Evolutionary conservation across 2,797 vertebrate species (phyloP).

Genomic region (Hypotaenidia philippensis): DNA sequence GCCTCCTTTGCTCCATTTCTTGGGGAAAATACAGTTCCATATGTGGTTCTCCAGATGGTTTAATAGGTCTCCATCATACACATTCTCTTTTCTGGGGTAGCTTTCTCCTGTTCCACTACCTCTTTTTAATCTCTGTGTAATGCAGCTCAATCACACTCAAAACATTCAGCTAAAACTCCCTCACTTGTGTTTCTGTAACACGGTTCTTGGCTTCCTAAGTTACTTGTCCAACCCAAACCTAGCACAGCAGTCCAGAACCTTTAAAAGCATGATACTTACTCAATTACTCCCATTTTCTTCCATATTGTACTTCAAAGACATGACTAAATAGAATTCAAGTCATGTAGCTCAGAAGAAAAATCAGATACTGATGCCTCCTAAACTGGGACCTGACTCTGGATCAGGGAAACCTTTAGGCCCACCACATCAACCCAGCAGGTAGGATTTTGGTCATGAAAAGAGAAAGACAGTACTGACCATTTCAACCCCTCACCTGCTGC

Average conservation of each 20-base stretch:
- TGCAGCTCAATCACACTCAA: neutral
- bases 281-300: neutral
- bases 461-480: neutral
- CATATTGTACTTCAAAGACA: neutral
- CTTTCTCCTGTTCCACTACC: neutral
- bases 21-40: neutral
- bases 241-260: neutral
- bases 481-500: neutral
- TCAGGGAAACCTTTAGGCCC: neutral
- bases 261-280: neutral
- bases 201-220: neutral
- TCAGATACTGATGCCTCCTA: neutral
- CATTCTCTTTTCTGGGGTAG: neutral
- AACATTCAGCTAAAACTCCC: neutral
- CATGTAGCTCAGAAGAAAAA: neutral
- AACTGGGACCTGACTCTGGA: neutral
- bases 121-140: neutral
- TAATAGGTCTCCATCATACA: neutral
- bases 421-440: neutral
- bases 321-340: neutral
- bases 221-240: neutral
- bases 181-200: neutral
- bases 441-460: neutral
- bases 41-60: neutral
- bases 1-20: neutral